Conservation (phyloP, 1,140 invertebrate genomes). For the Micrasema minimum region DNA sequence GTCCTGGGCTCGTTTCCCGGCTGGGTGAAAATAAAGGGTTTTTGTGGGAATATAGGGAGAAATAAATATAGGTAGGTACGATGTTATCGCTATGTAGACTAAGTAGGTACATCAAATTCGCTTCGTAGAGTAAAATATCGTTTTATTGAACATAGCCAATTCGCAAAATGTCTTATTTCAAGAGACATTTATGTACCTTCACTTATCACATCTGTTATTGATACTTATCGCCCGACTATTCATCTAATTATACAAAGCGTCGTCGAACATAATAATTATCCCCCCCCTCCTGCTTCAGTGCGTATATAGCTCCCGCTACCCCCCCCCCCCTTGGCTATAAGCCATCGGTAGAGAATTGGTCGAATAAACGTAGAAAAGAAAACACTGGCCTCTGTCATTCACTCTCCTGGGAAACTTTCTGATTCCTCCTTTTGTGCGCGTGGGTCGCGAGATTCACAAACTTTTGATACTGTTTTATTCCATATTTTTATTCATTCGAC, state of each 20-base stretch:
- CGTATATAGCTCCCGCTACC: no score
- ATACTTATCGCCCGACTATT: background rate
- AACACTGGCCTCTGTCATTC: constrained; percentile 21
- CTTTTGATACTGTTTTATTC: constrained; percentile 28
- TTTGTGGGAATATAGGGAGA: no score
- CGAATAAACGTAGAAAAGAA: constrained; percentile 7
- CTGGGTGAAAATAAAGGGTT: no score
- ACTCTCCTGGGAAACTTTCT: constrained; percentile 11
- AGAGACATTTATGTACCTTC: constrained; percentile 1
- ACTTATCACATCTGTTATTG: background rate
- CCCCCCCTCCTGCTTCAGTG: no score
- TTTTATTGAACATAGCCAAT: no score
- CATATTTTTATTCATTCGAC: constrained; percentile 21
- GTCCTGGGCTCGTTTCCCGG: no score
- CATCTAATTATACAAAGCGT: constrained; percentile 4
- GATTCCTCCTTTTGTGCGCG: constrained; percentile 12
- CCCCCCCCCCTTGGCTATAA: background rate
- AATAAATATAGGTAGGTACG: no score
- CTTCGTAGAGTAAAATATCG: background rate
- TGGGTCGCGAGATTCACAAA: constrained; percentile 1
- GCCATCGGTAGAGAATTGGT: constrained; percentile 8
- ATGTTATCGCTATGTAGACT: no score
- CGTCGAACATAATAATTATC: constrained; percentile 1
- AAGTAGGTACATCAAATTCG: no score
- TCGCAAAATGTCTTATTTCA: no score